Evolutionary conservation across 2,888 invertebrate species (phyloP), one percentile per base, ranked within the genome.

Genomic region (Nephrotoma guestfalica): DNA sequence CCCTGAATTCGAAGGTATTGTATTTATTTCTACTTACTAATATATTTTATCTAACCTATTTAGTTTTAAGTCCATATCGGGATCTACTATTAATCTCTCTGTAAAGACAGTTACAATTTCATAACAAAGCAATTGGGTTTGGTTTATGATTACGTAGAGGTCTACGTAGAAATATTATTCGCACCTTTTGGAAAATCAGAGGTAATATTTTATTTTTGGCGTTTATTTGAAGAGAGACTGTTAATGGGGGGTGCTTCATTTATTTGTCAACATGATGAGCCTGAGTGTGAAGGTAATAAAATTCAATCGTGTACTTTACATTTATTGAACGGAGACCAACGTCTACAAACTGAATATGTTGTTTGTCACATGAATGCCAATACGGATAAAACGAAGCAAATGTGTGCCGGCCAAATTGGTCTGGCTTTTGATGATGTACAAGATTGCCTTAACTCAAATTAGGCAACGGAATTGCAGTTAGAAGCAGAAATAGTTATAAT

Each of bases 151-250:
- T 89, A 92, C 84, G 89, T 95, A 83, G 91, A 92, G 6, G 89
- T 92, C 11, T 92, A 93, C 88, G 89, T 94, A 4, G 90, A 92
- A 57, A 89, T 95, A 13, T 90, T 90, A n/a, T 90, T 94, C 43
- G 91, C 94, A 86, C 94, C 95, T 0, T 95, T 95, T 89, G 95
- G 95, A 85, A 95, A 94, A 90, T 93, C 94, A 9, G 89, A 89
- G 88, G 95, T 94, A 90, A 92, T 43, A 47, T 47, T 47, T 47
- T 47, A 47, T 2, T 47, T 43, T 43, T 30, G 30, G 1, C 30
- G 43, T 43, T 43, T 43, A 43, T 43, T 0, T 42, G 42, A 42
- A 42, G 4, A 42, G 4, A 91, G 90, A 91, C 91, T 4, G 86
- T 88, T 71, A 88, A 89, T 7, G 91, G 92, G 92, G 5, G 90